Evolutionary conservation across 2,888 invertebrate genomes (phyloP).

Genomic region (Eupsilia transversa): DNA sequence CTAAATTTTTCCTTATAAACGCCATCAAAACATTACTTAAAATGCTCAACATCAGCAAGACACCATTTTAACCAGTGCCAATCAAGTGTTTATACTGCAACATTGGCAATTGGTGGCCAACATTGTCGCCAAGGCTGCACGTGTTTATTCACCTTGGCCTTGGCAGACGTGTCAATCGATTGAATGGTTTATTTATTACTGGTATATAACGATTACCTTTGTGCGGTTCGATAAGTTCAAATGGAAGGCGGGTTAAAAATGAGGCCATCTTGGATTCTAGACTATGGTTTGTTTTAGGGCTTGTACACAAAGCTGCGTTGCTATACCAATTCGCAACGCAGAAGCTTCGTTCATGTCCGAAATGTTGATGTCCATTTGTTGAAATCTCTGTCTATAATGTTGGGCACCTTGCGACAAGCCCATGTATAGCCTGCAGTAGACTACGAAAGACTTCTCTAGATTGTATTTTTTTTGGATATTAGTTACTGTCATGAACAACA

Average conservation of each 20-base stretch:
- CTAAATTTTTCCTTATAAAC: neutral
- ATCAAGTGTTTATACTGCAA: slow-evolving; percentile 18
- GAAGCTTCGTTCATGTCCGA: too few relatives aligned
- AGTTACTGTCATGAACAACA: too few relatives aligned
- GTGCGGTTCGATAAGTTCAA: neutral
- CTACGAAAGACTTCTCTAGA: too few relatives aligned
- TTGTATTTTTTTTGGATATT: too few relatives aligned
- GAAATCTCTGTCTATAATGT: neutral
- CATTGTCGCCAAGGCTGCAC: slow-evolving; percentile 37
- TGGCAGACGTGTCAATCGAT: slow-evolving; percentile 52
- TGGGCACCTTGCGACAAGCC: neutral
- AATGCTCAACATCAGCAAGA: neutral
- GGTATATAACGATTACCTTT: slow-evolving; percentile 14
- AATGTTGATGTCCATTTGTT: too few relatives aligned
- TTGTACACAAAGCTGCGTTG: too few relatives aligned
- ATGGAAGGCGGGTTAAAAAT: neutral
- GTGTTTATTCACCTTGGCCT: slow-evolving; percentile 52
- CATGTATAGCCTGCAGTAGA: neutral
- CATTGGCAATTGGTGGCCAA: slow-evolving; percentile 43
- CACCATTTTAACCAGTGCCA: slow-evolving; percentile 39
- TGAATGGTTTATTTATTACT: slow-evolving; percentile 35
- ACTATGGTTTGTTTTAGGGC: neutral
- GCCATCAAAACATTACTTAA: neutral
- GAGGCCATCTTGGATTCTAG: neutral
- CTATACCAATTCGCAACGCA: too few relatives aligned